A percentile compares a stretch with the other conserved stretches of the same genome.
Conservation (phyloP, 2,797 vertebrate species). For the Scleropages formosus region DNA sequence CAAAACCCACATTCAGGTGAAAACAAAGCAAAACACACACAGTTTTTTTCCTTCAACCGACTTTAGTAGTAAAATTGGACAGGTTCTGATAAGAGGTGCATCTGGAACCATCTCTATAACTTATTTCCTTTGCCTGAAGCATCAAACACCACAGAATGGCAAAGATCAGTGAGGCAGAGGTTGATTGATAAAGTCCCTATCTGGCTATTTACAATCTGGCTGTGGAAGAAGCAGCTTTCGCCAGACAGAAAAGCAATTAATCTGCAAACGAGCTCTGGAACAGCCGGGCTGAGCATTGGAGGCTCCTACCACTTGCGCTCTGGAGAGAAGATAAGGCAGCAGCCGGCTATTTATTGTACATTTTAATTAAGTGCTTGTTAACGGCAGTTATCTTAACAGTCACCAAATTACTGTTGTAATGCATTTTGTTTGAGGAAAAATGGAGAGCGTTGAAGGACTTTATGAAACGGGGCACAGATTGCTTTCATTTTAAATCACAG, state of each 20-base stretch:
- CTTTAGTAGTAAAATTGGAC: slow-evolving; percentile 12
- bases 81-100: slow-evolving; percentile 17
- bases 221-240: slow-evolving; percentile 89
- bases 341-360: slow-evolving; percentile 99
- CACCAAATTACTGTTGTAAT: slow-evolving; percentile 99
- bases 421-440: slow-evolving; percentile 96
- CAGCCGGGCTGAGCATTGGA: slow-evolving; percentile 92
- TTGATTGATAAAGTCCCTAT: slow-evolving; percentile 98
- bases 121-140: slow-evolving; percentile 54
- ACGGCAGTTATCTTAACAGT: slow-evolving; percentile 99
- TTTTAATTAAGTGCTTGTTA: slow-evolving; percentile 99
- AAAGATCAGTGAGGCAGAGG: slow-evolving; percentile 74
- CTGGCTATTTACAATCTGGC: slow-evolving; percentile 99
- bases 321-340: slow-evolving; percentile 93
- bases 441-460: slow-evolving; percentile 70
- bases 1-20: slow-evolving; percentile 47
- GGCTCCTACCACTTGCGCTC: slow-evolving; percentile 85
- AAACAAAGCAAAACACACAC: slow-evolving; percentile 18
- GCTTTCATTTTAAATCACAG: slow-evolving; percentile 98
- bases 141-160: slow-evolving; percentile 75
- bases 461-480: slow-evolving; percentile 89
- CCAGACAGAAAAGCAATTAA: slow-evolving; percentile 99
- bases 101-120: slow-evolving; percentile 50
- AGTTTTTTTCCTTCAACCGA: neutral
- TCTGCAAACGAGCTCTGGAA: slow-evolving; percentile 97